Base-by-base conservation (phyloP, 2,888 invertebrate genomes). In the Magallana nippona region DNA sequence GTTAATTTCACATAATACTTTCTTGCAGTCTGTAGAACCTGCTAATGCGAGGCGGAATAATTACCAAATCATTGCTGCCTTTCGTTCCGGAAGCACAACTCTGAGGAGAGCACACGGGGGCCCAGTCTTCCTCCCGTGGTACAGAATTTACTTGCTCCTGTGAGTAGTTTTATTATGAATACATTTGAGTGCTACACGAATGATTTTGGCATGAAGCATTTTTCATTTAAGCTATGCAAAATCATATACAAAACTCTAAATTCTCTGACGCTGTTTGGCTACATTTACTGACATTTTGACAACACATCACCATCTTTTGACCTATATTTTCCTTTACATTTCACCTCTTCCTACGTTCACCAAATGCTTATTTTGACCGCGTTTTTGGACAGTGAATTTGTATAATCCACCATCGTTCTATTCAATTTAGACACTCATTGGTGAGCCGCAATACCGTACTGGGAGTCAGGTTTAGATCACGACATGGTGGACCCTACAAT, bases 381-480 rank as follows among this genome's bases (percentile, higher is more conserved):
- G 44, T 44, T 44, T 44, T 44, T 44, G 44, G 44, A 44, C 5
- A 44, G 44, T 44, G 44, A 44, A 44, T 44, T 44, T 44, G 44
- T 44, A 44, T 44, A 8, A 5, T 44, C 0, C 8, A 44, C 0
- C 8, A 19, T 77, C 13, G 15, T 27, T 63, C 19, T 63, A 27
- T 56, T 78, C 11, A 85, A 83, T 71, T 2, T 85, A 10, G 82
- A 85, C 44, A 83, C 82, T 55, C 82, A 82, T 1, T 55, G 81
- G 58, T 82, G 85, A n/a, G 79, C 79, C 15, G 78, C 85, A n/a
- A 79, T 83, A 11, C 85, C 85, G 0, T 91, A 89, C 85, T 90
- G 89, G 89, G 90, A 91, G 82, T 87, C 87, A 10, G 81, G 87
- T 15, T 78, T 90, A 13, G 90, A 90, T 82, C 82, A 82, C n/a